Evolutionary conservation across 2,113 vertebrate genomes (phyloP), one percentile per base, ranked within the genome.

Genomic region (Salminus brasiliensis): DNA sequence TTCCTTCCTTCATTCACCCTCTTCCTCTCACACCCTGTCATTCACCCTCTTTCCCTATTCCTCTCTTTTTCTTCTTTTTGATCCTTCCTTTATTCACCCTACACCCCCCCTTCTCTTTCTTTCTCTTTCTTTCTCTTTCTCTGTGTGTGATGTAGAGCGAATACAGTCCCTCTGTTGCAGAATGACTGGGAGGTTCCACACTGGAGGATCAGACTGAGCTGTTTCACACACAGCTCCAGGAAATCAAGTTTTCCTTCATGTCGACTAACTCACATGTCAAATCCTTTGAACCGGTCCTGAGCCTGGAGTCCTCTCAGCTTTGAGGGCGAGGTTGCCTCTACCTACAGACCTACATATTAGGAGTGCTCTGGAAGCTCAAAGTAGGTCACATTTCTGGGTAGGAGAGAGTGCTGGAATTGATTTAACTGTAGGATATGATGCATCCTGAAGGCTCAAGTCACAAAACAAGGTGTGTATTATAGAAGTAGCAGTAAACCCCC

Each of bases 341-440:
- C 81, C 75, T 76, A 80, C 83, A 81, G 79, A 74, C 66, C 67
- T 43, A 70, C 62, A 60, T 71, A 43, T 53, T n/a, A n/a, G 13
- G 18, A 41, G 62, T 43, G 41, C 36, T 30, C 34, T 25, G 65
- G 23, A 52, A 39, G 45, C 81, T 52, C 12, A 81, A 85, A 85
- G 74, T 85, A 85, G 84, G 84, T 83, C 84, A 83, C 53, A 30
- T 81, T 83, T 74, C 68, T 57, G 18, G 62, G 72, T 80, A 72
- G 69, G 57, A 32, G 57, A 32, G 81, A 74, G 21, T 23, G 34
- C 27, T 29, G 66, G 76, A 81, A 83, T 83, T 72, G 75, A 52
- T 76, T 72, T 81, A 45, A 45, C 12, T 25, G 74, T 71, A 34
- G 34, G 45, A 45, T 32, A 21, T 25, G 9, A 70, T 60, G 55